Evolutionary conservation across 2,113 vertebrate genomes (phyloP), one percentile per base, ranked within the genome.

Genomic region (Nibea coibor): DNA sequence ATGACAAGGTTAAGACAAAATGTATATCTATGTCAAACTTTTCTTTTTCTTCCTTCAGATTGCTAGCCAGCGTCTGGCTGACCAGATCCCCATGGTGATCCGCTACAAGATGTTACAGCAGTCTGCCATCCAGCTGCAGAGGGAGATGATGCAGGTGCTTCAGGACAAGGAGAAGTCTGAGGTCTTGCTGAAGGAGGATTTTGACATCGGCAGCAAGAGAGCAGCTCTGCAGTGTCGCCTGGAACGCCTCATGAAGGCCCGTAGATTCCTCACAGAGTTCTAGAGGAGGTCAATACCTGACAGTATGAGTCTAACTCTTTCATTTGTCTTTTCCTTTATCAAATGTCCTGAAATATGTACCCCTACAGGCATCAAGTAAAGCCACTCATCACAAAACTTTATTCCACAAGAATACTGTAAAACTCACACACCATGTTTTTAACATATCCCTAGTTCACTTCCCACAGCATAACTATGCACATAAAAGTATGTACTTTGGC

Each of bases 41-140:
- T 48, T 2, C 31, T 72, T 85, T 90, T 84, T 79, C 90, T 10
- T 51, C 19, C 11, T 70, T 3, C 88, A 98, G 97, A 96, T 95
- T 85, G 94, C 93, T 42, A 85, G 85, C 12, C 92, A 86, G 47
- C 95, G 96, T 73, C 91, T 98, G 58, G 85, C 95, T 39, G 96
- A 95, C 64, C 97, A 98, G 84, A 86, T 98, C 76, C 96, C 97
- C 0, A 80, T 97, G 70, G 94, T 96, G 84, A 95, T 98, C 75
- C 94, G 95, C 69, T 97, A 94, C 87, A 91, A 89, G 77, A 66
- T 96, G 28, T 90, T 99, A 35, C 90, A 93, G 39, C 93, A 95
- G 50, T 90, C 87, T 0, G 94, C 95, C 0, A 15, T 67, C 0
- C 50, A 88, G 8, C 81, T 99, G 59, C 95, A 96, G 77, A 95